These are phyloP conservation scores for Phylloscopus collybita DNA, from an alignment of 2,797 vertebrate species.

Conservation along the genomic window DNA sequence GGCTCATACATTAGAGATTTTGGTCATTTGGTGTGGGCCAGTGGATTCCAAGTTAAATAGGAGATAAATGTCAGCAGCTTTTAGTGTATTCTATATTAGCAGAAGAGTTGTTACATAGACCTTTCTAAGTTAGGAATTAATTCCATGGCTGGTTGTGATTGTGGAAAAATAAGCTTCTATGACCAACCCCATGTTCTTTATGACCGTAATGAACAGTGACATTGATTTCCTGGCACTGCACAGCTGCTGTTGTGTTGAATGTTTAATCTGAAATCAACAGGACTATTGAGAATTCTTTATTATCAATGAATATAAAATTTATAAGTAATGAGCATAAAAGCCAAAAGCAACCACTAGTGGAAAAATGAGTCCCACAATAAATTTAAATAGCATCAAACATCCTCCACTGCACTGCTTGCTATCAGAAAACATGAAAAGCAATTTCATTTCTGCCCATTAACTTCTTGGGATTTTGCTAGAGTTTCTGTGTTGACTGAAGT, in stretches of 20 bases:
- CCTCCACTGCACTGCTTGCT: fast-evolving
- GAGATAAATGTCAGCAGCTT: background rate
- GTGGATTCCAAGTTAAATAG: background rate
- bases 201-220: background rate
- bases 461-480: background rate
- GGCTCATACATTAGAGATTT: background rate
- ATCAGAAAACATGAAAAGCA: background rate
- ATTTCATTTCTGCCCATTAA: background rate
- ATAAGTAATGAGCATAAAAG: background rate
- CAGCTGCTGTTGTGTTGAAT: background rate
- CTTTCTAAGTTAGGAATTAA: background rate
- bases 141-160: background rate
- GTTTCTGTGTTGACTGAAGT: background rate
- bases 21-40: background rate
- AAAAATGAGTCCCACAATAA: background rate
- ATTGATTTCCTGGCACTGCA: background rate
- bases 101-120: background rate
- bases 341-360: background rate
- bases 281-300: background rate
- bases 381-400: background rate
- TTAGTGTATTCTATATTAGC: background rate
- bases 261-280: background rate
- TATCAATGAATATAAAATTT: background rate
- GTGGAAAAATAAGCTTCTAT: background rate
- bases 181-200: background rate